These are phyloP conservation scores for Cyclophora albipunctata DNA, from an alignment of 2,888 invertebrate genomes.

Conservation along the genomic window DNA sequence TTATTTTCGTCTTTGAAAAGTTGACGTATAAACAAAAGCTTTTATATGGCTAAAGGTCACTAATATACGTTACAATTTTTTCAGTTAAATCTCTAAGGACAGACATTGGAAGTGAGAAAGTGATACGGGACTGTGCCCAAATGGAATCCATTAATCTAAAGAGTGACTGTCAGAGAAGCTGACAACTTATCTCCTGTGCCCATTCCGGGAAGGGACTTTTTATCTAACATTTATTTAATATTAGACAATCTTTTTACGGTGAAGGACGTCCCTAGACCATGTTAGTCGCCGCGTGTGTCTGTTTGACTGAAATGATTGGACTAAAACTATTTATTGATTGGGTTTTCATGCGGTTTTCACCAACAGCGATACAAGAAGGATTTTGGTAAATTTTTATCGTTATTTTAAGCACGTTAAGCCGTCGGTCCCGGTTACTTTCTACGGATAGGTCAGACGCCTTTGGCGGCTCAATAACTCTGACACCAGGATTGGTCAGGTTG, in stretches of 20 bases:
- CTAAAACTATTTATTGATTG: no score
- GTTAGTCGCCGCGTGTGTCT: conserved; percentile 7
- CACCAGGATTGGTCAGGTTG: no score
- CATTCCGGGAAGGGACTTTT: conserved; percentile 2
- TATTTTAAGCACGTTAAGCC: no score
- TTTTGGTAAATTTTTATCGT: no score
- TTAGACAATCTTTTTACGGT: not conserved
- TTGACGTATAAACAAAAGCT: conserved; percentile 6
- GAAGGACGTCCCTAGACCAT: no score
- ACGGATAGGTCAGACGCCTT: no score
- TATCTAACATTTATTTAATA: not conserved
- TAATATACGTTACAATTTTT: conserved; percentile 22
- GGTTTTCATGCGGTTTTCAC: no score
- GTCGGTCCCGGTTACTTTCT: no score
- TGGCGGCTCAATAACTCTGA: no score
- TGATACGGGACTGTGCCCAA: conserved; percentile 17
- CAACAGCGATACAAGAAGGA: no score
- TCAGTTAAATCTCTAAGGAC: conserved; percentile 20
- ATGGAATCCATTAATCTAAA: conserved; percentile 22
- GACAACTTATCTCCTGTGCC: conserved; percentile 27
- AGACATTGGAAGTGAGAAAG: conserved; percentile 10
- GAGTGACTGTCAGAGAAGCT: conserved; percentile 24
- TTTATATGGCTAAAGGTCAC: conserved; percentile 13
- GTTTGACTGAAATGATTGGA: no score
- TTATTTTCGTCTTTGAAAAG: not conserved